Evolutionary conservation across 2,113 vertebrate species (phyloP), one percentile per base, ranked within the genome.

Genomic region (Sitta europaea): DNA sequence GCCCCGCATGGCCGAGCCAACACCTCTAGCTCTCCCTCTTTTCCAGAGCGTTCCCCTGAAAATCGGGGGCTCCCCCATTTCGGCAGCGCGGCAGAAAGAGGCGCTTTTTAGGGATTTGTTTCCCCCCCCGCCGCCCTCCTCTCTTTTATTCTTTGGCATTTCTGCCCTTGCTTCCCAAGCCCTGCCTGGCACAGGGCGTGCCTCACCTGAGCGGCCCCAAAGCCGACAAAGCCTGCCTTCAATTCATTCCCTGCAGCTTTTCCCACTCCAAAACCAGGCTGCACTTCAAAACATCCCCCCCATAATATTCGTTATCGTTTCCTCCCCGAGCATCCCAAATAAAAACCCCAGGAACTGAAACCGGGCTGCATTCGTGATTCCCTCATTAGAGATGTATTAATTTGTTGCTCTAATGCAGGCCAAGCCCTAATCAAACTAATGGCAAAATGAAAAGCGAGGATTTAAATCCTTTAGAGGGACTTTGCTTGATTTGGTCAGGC

Each of bases 341-440:
- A 10, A 25, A 66, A 67, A 38, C 31, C 7, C 28, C 7, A 65
- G 31, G 13, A 61, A 63, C 54, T 47, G 3, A 43, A 80, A 31
- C 27, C 2, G 4, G 4, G 40, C 71, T 28, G 82, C 67, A 79
- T 90, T 79, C 51, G 78, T 3, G 35, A 51, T 29, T 86, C 58
- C 45, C 57, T 71, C 17, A 8, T 81, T 85, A 74, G 66, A 65
- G 45, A 79, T 55, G 53, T 45, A 86, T 83, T 95, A 68, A 90
- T 90, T 72, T 85, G 42, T 38, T 54, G 38, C 45, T 67, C 66
- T 78, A 89, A 91, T 45, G 48, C 62, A 63, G 83, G 80, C 71
- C 84, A 68, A 95, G 75, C 91, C 77, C 82, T 92, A 85, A 96
- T 87, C 86, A 91, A 94, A 92, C 78, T 68, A 93, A 86, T 59